These are phyloP conservation scores for Meteorus colon DNA, from an alignment of 2,888 invertebrate genomes.

Conservation along the genomic window DNA sequence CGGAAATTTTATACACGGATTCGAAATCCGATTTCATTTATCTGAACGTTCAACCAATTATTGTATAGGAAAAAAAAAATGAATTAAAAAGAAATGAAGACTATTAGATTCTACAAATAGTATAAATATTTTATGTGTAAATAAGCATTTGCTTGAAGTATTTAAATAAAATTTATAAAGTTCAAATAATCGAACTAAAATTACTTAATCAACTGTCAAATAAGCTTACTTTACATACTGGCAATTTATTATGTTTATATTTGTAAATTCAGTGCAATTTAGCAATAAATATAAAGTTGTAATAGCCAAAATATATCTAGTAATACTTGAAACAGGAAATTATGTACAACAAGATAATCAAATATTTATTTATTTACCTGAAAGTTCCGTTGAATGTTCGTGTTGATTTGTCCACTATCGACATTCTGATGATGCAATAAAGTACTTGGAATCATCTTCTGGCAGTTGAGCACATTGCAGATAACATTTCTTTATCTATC, in stretches of 20 bases:
- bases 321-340: neutral
- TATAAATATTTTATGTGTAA: neutral
- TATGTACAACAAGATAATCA: neutral
- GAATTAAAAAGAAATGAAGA: neutral
- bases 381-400: neutral
- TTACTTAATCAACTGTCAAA: slow-evolving; percentile 9
- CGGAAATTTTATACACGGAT: slow-evolving; percentile 37
- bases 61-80: neutral
- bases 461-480: too few species aligned
- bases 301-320: neutral
- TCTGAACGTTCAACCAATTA: neutral
- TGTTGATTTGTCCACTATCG: neutral
- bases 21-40: slow-evolving; percentile 6
- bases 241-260: slow-evolving; percentile 31
- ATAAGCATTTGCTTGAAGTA: too few species aligned
- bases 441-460: too few species aligned
- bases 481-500: too few species aligned
- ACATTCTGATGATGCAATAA: neutral
- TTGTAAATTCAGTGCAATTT: neutral
- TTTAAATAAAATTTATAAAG: neutral
- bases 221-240: slow-evolving; percentile 11
- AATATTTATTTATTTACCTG: neutral
- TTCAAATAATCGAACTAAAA: neutral
- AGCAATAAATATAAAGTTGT: neutral
- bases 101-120: neutral